Conservation (phyloP, 2,113 vertebrate genomes). For the Hypanus sabinus region DNA sequence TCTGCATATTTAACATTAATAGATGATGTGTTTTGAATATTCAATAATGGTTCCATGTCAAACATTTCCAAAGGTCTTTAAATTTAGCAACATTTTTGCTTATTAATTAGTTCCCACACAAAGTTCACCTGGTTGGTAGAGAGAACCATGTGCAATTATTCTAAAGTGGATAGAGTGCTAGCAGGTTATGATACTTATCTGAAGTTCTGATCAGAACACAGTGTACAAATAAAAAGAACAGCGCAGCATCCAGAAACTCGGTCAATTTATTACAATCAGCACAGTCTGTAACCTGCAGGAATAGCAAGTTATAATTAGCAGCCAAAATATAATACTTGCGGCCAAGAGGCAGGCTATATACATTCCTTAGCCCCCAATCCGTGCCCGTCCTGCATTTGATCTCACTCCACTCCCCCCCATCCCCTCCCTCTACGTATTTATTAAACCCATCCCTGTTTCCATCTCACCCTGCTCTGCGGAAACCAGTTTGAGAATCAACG, state of each 20-base stretch:
- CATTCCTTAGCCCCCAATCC: too few relatives aligned
- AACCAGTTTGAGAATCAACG: not conserved
- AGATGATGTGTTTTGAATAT: not conserved
- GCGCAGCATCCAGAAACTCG: not conserved
- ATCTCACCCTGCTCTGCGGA: too few relatives aligned
- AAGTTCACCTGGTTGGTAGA: not conserved
- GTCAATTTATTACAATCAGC: conserved; percentile 2
- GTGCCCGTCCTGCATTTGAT: too few relatives aligned
- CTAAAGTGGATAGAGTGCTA: not conserved
- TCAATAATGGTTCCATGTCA: not conserved
- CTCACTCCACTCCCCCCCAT: too few relatives aligned
- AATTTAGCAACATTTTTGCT: not conserved
- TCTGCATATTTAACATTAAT: not conserved
- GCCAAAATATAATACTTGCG: not conserved
- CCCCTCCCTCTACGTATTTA: not conserved
- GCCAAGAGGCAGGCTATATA: not conserved
- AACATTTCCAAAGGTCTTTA: not conserved
- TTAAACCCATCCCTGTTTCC: not conserved
- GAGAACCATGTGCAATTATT: not conserved
- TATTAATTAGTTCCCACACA: not conserved
- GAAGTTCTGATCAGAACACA: not conserved
- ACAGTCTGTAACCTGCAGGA: not conserved
- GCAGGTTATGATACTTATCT: conserved; percentile 9
- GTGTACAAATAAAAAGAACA: not conserved
- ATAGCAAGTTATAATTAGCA: not conserved